Conservation (phyloP, 2,888 invertebrate genomes). For the Monoplex corrugatus region DNA sequence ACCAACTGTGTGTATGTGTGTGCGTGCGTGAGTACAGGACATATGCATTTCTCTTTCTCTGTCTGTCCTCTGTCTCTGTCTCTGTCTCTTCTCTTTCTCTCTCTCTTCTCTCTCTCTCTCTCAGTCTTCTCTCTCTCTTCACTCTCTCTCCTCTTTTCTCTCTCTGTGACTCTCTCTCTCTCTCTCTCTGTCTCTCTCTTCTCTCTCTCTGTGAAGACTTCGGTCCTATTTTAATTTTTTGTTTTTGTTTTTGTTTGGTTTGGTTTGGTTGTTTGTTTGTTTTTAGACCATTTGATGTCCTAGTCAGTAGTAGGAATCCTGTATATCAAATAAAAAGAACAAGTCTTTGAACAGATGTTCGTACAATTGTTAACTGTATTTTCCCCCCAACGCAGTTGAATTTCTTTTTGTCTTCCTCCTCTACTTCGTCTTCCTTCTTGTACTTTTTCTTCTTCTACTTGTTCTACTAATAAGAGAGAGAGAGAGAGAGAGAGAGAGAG, state of each 20-base stretch:
- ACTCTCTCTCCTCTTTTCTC: not conserved
- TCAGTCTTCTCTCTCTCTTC: not conserved
- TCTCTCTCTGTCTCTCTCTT: not conserved
- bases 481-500: too few relatives aligned
- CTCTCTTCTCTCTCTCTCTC: not conserved
- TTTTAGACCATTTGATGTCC: too few relatives aligned
- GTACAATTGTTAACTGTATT: too few relatives aligned
- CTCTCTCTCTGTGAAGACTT: not conserved
- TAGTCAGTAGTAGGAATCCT: too few relatives aligned
- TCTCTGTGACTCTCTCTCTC: not conserved
- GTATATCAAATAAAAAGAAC: too few relatives aligned
- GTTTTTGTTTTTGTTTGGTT: not conserved
- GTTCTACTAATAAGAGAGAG: not conserved
- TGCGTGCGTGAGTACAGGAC: too few relatives aligned
- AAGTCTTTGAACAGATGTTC: too few relatives aligned
- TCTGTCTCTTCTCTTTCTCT: too few relatives aligned
- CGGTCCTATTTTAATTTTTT: not conserved
- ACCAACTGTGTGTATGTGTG: too few relatives aligned
- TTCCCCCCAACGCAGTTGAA: not conserved
- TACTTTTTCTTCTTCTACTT: not conserved
- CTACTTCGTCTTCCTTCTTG: not conserved
- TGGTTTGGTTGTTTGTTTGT: too few relatives aligned
- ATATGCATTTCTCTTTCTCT: not conserved
- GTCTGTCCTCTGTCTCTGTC: not conserved
- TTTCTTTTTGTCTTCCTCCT: not conserved